Evolutionary conservation across 2,797 vertebrate genomes (phyloP).

Genomic region (Tiaroga cobitis): DNA sequence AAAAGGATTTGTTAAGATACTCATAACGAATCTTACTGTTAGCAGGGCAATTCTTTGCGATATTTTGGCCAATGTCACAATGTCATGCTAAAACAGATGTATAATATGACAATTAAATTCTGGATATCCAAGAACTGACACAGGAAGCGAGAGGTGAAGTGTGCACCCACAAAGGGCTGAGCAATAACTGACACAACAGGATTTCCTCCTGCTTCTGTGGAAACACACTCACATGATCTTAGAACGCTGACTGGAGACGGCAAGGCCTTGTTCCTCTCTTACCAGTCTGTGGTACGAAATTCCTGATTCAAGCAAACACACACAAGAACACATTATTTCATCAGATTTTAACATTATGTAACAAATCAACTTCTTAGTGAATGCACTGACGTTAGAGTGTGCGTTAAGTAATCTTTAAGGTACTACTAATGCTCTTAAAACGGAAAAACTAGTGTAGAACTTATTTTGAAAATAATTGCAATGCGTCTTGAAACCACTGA

Average conservation of each 20-base stretch:
- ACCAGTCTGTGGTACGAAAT: slow-evolving; percentile 94
- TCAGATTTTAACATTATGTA: slow-evolving; percentile 17
- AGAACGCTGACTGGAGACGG: slow-evolving; percentile 72
- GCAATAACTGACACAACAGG: slow-evolving; percentile 46
- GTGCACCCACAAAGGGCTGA: slow-evolving; percentile 40
- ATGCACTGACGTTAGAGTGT: background rate
- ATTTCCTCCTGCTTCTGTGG: slow-evolving; percentile 45
- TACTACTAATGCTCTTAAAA: background rate
- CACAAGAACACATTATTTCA: background rate
- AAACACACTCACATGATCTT: slow-evolving; percentile 86
- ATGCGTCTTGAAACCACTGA: slow-evolving; percentile 25
- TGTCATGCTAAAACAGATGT: background rate
- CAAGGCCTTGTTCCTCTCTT: slow-evolving; percentile 89
- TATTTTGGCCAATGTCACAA: background rate
- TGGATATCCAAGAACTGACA: slow-evolving; percentile 34
- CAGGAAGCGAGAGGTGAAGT: slow-evolving; percentile 43
- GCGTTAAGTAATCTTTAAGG: background rate
- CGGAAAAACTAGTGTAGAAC: background rate
- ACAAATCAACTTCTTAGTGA: background rate
- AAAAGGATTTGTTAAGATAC: too few relatives aligned
- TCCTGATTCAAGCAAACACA: slow-evolving; percentile 74
- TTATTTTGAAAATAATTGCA: slow-evolving; percentile 8
- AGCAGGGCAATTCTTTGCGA: background rate
- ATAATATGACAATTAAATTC: background rate
- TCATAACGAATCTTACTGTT: background rate